These are phyloP conservation scores for Toxotes lorentzi DNA, from an alignment of 2,797 vertebrate genomes.

Conservation along the genomic window DNA sequence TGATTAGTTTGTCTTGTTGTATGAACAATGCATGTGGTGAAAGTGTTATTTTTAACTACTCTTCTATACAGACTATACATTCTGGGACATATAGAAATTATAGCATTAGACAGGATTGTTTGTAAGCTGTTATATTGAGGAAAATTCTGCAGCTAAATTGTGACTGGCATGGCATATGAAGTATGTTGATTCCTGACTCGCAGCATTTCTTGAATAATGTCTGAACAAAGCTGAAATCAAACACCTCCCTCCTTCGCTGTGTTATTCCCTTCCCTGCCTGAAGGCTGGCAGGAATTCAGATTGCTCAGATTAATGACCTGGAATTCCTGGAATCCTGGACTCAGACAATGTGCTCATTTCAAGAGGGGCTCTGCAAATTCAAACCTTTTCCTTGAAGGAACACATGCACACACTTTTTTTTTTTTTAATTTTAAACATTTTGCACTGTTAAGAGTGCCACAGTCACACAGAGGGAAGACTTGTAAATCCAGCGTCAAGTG, in stretches of 20 bases:
- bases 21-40: slow-evolving; percentile 61
- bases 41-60: slow-evolving; percentile 26
- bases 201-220: slow-evolving; percentile 42
- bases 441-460: slow-evolving; percentile 53
- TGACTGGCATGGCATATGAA: neutral
- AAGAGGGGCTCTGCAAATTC: slow-evolving; percentile 57
- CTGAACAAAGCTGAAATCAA: slow-evolving; percentile 74
- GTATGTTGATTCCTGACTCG: slow-evolving; percentile 14
- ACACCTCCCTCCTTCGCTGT: slow-evolving; percentile 49
- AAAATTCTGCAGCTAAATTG: neutral
- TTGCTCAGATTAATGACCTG: slow-evolving; percentile 85
- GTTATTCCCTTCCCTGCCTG: slow-evolving; percentile 75
- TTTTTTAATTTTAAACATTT: slow-evolving; percentile 28
- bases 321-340: slow-evolving; percentile 87
- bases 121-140: too few relatives aligned
- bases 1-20: slow-evolving; percentile 37
- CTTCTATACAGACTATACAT: neutral
- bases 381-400: slow-evolving; percentile 56
- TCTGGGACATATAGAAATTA: neutral
- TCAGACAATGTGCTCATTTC: slow-evolving; percentile 81
- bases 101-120: neutral
- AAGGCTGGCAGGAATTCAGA: slow-evolving; percentile 82
- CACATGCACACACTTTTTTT: slow-evolving; percentile 26
- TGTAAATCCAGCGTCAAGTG: slow-evolving; percentile 75
- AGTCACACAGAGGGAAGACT: slow-evolving; percentile 70